These are phyloP conservation scores for Piliocolobus tephrosceles DNA, from an alignment of 2,113 vertebrate genomes.

Conservation along the genomic window DNA sequence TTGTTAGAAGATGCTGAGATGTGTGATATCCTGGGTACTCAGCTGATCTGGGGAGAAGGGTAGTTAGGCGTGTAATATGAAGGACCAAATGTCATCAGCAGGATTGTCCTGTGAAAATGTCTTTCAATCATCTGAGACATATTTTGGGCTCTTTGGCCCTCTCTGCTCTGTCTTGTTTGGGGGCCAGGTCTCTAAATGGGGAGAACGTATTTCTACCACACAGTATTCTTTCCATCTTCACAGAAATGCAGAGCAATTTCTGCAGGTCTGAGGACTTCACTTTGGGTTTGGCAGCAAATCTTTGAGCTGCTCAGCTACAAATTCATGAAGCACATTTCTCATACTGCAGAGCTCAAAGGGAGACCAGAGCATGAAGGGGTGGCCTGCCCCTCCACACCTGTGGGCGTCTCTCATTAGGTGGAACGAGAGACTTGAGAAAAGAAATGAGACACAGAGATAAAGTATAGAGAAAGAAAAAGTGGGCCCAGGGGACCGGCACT, in stretches of 20 bases:
- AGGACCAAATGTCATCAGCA: background rate
- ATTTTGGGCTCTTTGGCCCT: background rate
- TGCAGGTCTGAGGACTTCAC: background rate
- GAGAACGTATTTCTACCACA: background rate
- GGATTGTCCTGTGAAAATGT: background rate
- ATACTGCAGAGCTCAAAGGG: background rate
- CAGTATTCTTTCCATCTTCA: background rate
- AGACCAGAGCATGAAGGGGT: background rate
- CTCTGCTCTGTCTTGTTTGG: background rate
- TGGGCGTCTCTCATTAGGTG: too few relatives aligned
- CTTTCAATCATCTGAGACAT: background rate
- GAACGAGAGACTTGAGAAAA: too few relatives aligned
- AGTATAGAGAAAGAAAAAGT: too few relatives aligned
- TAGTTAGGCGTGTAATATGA: background rate
- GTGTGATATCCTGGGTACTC: background rate
- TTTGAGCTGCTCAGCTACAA: background rate
- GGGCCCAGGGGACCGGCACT: too few relatives aligned
- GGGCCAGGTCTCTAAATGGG: background rate
- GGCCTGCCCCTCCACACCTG: too few relatives aligned
- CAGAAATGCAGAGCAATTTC: background rate
- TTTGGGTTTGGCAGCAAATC: background rate
- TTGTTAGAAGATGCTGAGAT: background rate
- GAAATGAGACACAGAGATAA: too few relatives aligned
- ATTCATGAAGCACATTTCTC: background rate
- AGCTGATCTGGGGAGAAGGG: background rate